Evolutionary conservation across 64 coral and sea anemone species (phyloP).

Genomic region (Astreopora myriophthalma): DNA sequence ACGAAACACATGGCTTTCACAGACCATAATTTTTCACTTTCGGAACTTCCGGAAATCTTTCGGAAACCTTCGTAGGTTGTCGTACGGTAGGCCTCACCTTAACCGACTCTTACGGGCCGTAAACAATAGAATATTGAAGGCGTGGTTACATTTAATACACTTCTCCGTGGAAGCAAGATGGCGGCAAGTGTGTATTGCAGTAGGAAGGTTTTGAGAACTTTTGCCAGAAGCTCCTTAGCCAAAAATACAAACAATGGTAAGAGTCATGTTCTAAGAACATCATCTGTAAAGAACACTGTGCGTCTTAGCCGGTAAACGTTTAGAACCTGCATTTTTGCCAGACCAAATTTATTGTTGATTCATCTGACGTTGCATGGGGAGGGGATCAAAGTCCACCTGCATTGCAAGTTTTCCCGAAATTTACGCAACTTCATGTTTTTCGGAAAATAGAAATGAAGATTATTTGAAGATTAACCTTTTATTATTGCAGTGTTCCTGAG

Average conservation of each 20-base stretch:
- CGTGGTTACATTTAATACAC: conserved; percentile 62
- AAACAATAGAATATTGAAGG: conserved; percentile 58
- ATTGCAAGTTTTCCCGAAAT: neutral
- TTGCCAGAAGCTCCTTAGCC: conserved; percentile 24
- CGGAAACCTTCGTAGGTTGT: neutral
- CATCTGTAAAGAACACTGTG: neutral
- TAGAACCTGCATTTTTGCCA: neutral
- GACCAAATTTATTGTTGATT: neutral
- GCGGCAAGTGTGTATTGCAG: conserved; percentile 56
- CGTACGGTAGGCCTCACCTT: neutral
- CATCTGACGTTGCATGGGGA: neutral
- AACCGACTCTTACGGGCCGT: neutral
- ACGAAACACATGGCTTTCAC: neutral
- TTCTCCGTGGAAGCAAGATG: conserved; percentile 27
- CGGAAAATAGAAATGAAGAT: neutral
- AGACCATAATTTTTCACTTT: neutral
- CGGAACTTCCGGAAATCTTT: neutral
- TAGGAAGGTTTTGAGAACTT: conserved; percentile 65
- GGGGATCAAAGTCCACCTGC: conserved; percentile 26
- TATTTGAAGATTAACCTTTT: neutral
- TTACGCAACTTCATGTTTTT: neutral
- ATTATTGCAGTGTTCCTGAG: conserved; percentile 35
- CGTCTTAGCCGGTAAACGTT: neutral
- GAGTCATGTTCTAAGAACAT: neutral
- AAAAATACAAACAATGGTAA: conserved; percentile 34